phyloP scores from a whole-genome alignment of 2,888 invertebrate genomes.

The Epinotia demarniana region DNA sequence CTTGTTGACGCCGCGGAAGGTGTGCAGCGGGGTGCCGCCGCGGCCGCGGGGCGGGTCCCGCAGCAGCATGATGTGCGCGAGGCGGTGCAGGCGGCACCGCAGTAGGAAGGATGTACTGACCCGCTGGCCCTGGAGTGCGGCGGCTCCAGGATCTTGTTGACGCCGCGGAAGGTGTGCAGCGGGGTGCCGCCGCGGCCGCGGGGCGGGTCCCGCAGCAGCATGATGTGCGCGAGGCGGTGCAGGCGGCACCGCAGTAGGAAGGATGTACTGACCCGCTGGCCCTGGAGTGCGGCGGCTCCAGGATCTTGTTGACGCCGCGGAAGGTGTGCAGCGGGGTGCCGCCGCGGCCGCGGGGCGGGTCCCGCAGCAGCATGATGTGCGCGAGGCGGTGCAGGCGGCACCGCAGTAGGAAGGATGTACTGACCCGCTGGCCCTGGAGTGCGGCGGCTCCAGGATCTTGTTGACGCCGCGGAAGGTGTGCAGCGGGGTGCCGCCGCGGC shows the following conservation, averaged over 20 bases:
- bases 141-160: constrained; percentile 92
- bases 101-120: constrained; percentile 7
- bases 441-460: constrained; percentile 90
- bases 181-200: constrained; percentile 88
- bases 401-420: background rate
- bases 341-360: constrained; percentile 86
- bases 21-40: constrained; percentile 90
- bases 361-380: constrained; percentile 93
- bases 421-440: constrained; percentile 73
- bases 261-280: constrained; percentile 62
- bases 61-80: constrained; percentile 94
- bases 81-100: constrained; percentile 83
- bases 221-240: constrained; percentile 91
- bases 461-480: constrained; percentile 92
- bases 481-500: constrained; percentile 89
- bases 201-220: constrained; percentile 91
- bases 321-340: constrained; percentile 91
- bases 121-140: constrained; percentile 78
- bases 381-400: constrained; percentile 88
- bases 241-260: constrained; percentile 64
- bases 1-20: constrained; percentile 92
- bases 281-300: constrained; percentile 86
- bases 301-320: constrained; percentile 92
- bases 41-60: constrained; percentile 87
- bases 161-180: constrained; percentile 90